phyloP scores from a whole-genome alignment of 35 echinoderm and acorn worm species.

The Lytechinus pictus region DNA sequence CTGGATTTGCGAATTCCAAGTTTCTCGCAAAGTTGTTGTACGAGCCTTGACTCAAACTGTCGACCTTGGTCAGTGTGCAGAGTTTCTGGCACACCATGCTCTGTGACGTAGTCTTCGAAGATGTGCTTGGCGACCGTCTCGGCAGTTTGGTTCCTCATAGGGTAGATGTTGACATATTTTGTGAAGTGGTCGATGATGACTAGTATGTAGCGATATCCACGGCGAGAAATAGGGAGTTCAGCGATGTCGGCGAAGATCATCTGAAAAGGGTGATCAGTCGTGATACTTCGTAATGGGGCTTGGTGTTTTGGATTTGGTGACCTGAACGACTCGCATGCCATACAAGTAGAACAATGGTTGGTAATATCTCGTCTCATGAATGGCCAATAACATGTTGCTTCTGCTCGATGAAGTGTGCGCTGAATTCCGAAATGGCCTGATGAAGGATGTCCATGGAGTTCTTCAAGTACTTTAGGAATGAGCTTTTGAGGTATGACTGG shows the following conservation, averaged over 20 bases:
- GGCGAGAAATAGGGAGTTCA: constrained; percentile 24
- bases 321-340: background rate
- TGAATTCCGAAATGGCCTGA: constrained; percentile 22
- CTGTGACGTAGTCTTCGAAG: constrained; percentile 46
- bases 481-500: background rate
- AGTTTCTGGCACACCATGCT: constrained; percentile 52
- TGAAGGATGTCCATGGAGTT: constrained; percentile 41
- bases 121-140: constrained; percentile 25
- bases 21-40: constrained; percentile 41
- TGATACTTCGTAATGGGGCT: background rate
- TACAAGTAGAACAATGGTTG: background rate
- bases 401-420: constrained; percentile 23
- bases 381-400: constrained; percentile 28
- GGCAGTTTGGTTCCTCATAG: constrained; percentile 39
- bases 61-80: constrained; percentile 57
- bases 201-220: constrained; percentile 20
- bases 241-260: constrained; percentile 21
- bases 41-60: constrained; percentile 48
- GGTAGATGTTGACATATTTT: constrained; percentile 30
- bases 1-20: constrained; percentile 33
- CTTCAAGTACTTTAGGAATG: background rate
- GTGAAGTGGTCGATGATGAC: constrained; percentile 40
- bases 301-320: constrained; percentile 31
- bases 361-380: background rate
- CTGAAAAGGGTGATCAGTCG: constrained; percentile 23